Percentiles rank a stretch among this genome's conserved stretches.
Evolutionary conservation across 2,888 invertebrate genomes (phyloP).

Genomic region (Tetramorium bicarinatum): DNA sequence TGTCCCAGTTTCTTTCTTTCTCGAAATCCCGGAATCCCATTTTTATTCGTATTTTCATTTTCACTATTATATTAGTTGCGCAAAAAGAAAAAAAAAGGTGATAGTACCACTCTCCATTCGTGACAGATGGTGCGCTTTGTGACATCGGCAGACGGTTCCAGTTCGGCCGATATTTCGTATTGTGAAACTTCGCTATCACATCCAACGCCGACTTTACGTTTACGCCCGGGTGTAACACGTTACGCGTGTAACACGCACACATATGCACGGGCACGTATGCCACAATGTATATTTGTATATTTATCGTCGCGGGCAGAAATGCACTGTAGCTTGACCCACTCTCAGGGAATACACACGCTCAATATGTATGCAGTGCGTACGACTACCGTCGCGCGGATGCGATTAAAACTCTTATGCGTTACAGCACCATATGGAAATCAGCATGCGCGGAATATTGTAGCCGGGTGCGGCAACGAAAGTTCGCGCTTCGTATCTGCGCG

Average conservation of each 20-base stretch:
- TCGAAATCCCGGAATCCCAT: neutral
- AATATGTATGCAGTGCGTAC: constrained; percentile 43
- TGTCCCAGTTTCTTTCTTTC: neutral
- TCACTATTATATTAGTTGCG: constrained; percentile 25
- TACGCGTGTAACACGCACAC: constrained; percentile 6
- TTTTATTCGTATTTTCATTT: constrained; percentile 9
- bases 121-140: constrained; percentile 41
- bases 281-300: constrained; percentile 61
- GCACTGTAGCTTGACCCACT: constrained; percentile 55
- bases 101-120: constrained; percentile 8
- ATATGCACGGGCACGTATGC: neutral
- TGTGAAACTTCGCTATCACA: constrained; percentile 35
- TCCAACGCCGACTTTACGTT: constrained; percentile 35
- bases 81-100: neutral
- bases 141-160: constrained; percentile 32
- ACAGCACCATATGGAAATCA: constrained; percentile 55
- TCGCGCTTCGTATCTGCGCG: constrained; percentile 43
- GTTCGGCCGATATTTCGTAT: constrained; percentile 37
- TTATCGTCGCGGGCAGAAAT: constrained; percentile 47
- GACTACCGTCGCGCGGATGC: constrained; percentile 47
- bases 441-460: constrained; percentile 49
- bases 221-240: neutral
- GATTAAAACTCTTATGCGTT: constrained; percentile 56
- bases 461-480: constrained; percentile 33
- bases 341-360: constrained; percentile 18